These are phyloP conservation scores for Zaprionus africanus DNA, from an alignment of 1,140 invertebrate species.

Conservation along the genomic window DNA sequence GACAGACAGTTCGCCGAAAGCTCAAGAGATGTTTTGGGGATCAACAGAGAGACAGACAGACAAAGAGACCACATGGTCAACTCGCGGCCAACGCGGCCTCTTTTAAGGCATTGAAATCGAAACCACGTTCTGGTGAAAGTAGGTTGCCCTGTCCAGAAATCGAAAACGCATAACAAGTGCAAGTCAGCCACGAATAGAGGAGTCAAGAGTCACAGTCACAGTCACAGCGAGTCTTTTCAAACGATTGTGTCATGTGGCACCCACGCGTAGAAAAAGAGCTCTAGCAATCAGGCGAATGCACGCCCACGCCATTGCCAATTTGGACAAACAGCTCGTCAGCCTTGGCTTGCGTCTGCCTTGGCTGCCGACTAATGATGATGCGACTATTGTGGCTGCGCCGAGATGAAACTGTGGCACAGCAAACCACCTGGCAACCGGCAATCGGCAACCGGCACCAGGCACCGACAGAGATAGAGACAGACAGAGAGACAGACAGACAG, in stretches of 20 bases:
- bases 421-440: constrained; percentile 3
- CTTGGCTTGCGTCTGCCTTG: constrained; percentile 34
- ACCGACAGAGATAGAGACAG: not conserved
- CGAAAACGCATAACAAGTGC: constrained; percentile 78
- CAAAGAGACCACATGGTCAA: not conserved
- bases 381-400: constrained; percentile 29
- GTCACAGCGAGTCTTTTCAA: not conserved
- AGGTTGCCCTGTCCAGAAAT: constrained; percentile 56
- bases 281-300: constrained; percentile 35
- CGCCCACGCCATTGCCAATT: constrained; percentile 50
- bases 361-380: constrained; percentile 42
- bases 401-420: constrained; percentile 25
- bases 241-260: constrained; percentile 69
- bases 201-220: constrained; percentile 15
- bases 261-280: constrained; percentile 39
- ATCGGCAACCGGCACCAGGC: constrained; percentile 2
- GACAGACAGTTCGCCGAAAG: constrained; percentile 33
- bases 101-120: constrained; percentile 73
- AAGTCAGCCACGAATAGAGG: constrained; percentile 31
- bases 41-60: not conserved
- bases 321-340: constrained; percentile 42
- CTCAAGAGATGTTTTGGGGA: constrained; percentile 22
- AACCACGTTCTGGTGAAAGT: constrained; percentile 80
- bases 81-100: not conserved
- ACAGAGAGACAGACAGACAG: no score